Conservation (phyloP, 2,797 vertebrate species). For the Brachyrhaphis roseni region DNA sequence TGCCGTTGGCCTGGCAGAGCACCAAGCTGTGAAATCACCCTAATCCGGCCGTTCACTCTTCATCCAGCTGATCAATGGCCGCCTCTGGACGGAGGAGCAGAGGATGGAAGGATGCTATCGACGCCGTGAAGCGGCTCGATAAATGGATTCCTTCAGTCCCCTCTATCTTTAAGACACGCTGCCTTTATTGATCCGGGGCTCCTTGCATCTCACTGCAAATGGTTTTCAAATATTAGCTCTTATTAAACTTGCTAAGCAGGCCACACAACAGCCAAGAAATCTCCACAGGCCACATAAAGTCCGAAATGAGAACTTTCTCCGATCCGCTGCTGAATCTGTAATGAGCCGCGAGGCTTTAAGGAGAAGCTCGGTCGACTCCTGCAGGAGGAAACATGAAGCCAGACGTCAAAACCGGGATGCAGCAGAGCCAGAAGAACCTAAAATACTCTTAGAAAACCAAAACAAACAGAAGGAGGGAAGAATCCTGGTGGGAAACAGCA, state of each 20-base stretch:
- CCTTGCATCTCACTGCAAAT: slow-evolving; percentile 41
- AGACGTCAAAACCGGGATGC: not conserved
- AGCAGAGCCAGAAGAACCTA: too few species aligned
- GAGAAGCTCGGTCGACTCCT: not conserved
- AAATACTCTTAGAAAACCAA: too few species aligned
- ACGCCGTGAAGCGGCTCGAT: slow-evolving; percentile 49
- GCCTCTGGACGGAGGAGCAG: slow-evolving; percentile 31
- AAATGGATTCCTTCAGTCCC: slow-evolving; percentile 52
- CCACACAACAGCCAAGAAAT: slow-evolving; percentile 16
- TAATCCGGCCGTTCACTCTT: slow-evolving; percentile 59
- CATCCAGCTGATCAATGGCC: slow-evolving; percentile 69
- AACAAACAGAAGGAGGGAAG: not conserved
- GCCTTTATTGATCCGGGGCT: slow-evolving; percentile 59
- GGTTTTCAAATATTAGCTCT: slow-evolving; percentile 48
- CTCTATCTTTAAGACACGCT: slow-evolving; percentile 46
- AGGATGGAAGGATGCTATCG: slow-evolving; percentile 43
- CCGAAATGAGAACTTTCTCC: slow-evolving; percentile 19
- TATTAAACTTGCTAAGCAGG: slow-evolving; percentile 60
- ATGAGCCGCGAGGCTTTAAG: slow-evolving; percentile 9
- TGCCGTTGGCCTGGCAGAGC: slow-evolving; percentile 43
- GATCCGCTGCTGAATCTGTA: slow-evolving; percentile 20
- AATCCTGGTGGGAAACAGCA: not conserved
- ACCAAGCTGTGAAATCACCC: slow-evolving; percentile 63
- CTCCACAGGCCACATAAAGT: slow-evolving; percentile 21
- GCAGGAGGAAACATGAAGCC: not conserved